A percentile compares a stretch with the other conserved stretches of the same genome.
Conservation (phyloP, 35 echinoderm and acorn worm genomes). For the Apostichopus japonicus region DNA sequence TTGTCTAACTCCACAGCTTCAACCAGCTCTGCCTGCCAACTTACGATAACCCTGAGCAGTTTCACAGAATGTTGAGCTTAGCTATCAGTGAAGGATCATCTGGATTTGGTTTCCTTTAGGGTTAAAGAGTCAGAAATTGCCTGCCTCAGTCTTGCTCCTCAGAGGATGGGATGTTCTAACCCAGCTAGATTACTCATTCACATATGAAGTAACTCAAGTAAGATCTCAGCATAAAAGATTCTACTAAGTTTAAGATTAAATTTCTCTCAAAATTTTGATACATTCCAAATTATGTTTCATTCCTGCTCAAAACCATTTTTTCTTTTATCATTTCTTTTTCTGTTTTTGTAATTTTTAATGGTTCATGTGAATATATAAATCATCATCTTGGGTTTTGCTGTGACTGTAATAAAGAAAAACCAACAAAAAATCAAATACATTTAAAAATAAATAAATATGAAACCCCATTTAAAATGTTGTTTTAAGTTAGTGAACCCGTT, state of each 20-base stretch:
- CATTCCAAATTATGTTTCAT: not conserved
- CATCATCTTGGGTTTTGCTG: not conserved
- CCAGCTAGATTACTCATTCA: not conserved
- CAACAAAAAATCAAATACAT: not conserved
- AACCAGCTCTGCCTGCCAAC: constrained; percentile 98
- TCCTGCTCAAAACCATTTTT: not conserved
- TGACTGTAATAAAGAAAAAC: not conserved
- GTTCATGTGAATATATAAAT: not conserved
- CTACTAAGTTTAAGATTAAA: not conserved
- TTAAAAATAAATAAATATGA: not conserved
- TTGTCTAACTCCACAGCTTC: constrained; percentile 67
- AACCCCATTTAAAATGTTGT: not conserved
- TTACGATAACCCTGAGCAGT: constrained; percentile 90
- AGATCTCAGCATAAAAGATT: not conserved
- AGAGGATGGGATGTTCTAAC: not conserved
- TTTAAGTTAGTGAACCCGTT: too few relatives aligned
- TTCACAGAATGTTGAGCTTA: constrained; percentile 82
- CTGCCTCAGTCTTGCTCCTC: not conserved
- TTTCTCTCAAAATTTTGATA: not conserved
- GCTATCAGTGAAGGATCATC: constrained; percentile 93
- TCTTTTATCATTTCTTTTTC: not conserved
- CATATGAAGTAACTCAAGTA: not conserved
- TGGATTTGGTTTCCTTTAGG: constrained; percentile 82
- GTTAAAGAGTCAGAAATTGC: not conserved
- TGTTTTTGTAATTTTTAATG: not conserved